phyloP scores from a whole-genome alignment of 1,140 invertebrate species.

The Drosophila littoralis region DNA sequence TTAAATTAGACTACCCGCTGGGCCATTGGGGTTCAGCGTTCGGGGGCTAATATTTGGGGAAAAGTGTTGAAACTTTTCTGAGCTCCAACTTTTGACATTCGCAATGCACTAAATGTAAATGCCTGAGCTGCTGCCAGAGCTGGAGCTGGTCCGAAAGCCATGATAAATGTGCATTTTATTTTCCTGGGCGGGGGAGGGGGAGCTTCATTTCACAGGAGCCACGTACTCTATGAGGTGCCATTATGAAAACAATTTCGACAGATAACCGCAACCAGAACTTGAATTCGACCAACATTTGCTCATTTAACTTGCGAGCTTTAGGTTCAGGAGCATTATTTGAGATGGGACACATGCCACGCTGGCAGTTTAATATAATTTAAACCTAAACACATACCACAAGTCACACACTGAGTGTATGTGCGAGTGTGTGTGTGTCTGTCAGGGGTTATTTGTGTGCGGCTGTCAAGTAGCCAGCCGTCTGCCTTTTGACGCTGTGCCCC shows the following conservation, averaged over 20 bases:
- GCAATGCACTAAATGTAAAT: conserved; percentile 79
- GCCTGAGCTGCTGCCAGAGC: conserved; percentile 28
- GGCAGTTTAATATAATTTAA: conserved; percentile 82
- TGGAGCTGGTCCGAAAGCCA: conserved; percentile 24
- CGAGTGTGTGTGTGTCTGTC: conserved; percentile 36
- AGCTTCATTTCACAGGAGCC: neutral
- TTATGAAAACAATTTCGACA: conserved; percentile 71
- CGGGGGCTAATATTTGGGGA: conserved; percentile 49
- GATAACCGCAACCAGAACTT: conserved; percentile 52
- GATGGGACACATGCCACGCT: conserved; percentile 76
- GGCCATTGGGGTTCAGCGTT: conserved; percentile 25
- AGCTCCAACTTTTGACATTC: conserved; percentile 76
- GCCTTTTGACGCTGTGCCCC: conserved; percentile 71
- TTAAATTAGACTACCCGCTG: conserved; percentile 74
- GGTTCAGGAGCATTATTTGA: conserved; percentile 50
- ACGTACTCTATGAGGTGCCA: conserved; percentile 57
- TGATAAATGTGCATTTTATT: conserved; percentile 70
- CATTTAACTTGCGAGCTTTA: conserved; percentile 38
- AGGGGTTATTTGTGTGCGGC: conserved; percentile 55
- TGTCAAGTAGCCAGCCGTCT: conserved; percentile 76
- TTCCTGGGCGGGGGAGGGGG: neutral
- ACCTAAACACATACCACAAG: conserved; percentile 70
- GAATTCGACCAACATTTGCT: conserved; percentile 36
- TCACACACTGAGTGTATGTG: conserved; percentile 38
- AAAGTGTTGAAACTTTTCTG: conserved; percentile 70